Evolutionary conservation across 2,888 invertebrate genomes (phyloP), one percentile per base, ranked within the genome.

Genomic region (Dysmachus trigonus): DNA sequence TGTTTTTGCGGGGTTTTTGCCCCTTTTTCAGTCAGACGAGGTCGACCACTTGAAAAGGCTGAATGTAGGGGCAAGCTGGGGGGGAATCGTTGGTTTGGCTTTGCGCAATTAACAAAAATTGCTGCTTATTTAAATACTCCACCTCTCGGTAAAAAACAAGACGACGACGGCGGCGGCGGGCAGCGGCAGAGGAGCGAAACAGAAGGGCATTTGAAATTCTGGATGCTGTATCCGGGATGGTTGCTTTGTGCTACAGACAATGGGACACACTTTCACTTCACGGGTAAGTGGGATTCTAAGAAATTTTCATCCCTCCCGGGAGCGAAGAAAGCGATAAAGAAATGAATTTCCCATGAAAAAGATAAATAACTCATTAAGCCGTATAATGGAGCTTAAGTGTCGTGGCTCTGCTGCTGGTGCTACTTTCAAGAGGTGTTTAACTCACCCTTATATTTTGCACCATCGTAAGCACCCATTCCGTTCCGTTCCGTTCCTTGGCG

Each of bases 21-120:
- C 62, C 62, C 62, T 62, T 62, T 62, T 62, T 10, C 62, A 62
- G 62, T 62, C 62, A 8, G 62, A 62, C 22, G 10, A 22, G 62
- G 62, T 62, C 62, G 8, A 7, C 62, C 22, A 62, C 62, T 62
- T 27, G 62, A 62, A 62, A 27, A 41, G 38, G 10, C 5, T 51
- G 15, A 6, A 15, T 6, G 18, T 13, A n/a, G 18, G 1, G 51
- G 53, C 41, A 13, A 18, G 8, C 10, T 7, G 27, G 3, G 7
- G 27, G 62, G 22, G 62, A 62, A 62, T 62, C 62, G 62, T 27
- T 62, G 62, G 62, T 10, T 27, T 62, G 22, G 62, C 18, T 62
- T 62, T 62, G 22, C 53, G 62, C 62, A 62, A 62, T 79, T 79
- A 79, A 51, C 79, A 79, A 41, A 79, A 79, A 79, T 79, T 79